Evolutionary conservation across 2,113 vertebrate species (phyloP).

Genomic region (Hippotragus niger): DNA sequence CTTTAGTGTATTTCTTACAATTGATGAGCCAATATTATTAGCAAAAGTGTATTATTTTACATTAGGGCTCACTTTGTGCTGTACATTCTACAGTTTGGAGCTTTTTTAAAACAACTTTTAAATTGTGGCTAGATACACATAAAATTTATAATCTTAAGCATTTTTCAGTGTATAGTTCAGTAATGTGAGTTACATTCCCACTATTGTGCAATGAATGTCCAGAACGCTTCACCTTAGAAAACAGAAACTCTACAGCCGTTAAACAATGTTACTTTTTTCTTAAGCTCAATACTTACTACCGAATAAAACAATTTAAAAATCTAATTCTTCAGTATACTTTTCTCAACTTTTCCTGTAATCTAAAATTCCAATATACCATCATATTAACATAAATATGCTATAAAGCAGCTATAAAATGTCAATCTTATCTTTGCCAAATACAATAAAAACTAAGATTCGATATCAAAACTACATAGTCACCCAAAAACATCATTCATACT

Average conservation of each 20-base stretch:
- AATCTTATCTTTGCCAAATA: neutral
- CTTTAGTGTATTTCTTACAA: neutral
- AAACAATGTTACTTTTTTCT: conserved; percentile 11
- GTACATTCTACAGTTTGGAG: neutral
- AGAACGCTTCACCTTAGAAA: neutral
- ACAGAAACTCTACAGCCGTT: neutral
- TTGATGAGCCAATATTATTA: neutral
- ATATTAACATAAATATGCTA: neutral
- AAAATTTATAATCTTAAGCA: neutral
- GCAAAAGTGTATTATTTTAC: neutral
- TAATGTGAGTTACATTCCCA: neutral
- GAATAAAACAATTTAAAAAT: conserved; percentile 16
- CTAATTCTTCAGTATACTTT: neutral
- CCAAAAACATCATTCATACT: conserved; percentile 3
- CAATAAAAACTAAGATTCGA: neutral
- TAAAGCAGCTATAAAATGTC: neutral
- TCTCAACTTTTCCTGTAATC: neutral
- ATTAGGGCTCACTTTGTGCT: neutral
- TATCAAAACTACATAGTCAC: neutral
- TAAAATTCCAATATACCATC: conserved; percentile 24
- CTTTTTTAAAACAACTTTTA: neutral
- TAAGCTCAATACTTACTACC: conserved; percentile 19
- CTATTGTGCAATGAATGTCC: neutral
- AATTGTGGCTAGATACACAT: conserved; percentile 3
- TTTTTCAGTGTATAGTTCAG: neutral